phyloP scores from a whole-genome alignment of 1,140 invertebrate genomes.

The Cryptotermes secundus region DNA sequence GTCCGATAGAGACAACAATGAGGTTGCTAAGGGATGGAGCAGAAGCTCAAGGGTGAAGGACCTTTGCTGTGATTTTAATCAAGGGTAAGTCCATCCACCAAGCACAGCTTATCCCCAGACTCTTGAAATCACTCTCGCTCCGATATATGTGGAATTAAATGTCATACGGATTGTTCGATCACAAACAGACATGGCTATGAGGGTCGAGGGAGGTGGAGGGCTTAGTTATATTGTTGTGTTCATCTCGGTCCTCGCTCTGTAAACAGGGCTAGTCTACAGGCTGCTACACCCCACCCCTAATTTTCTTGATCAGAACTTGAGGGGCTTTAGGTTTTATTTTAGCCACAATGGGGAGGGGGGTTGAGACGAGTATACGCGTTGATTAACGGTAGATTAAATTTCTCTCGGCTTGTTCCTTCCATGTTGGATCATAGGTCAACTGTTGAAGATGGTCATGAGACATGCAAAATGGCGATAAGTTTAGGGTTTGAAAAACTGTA shows the following conservation, averaged over 20 bases:
- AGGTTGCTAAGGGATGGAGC: background rate
- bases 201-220: background rate
- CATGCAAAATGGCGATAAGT: background rate
- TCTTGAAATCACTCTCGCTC: background rate
- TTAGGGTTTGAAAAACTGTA: no score
- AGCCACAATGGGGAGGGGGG: background rate
- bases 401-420: background rate
- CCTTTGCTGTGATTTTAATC: constrained; percentile 28
- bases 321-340: background rate
- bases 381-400: constrained; percentile 12
- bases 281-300: background rate
- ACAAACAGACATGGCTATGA: background rate
- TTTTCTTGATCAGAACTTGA: constrained; percentile 6
- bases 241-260: background rate
- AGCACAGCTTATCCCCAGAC: no score
- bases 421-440: background rate
- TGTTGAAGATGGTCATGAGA: background rate
- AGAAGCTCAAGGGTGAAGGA: background rate
- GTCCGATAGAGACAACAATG: constrained; percentile 24
- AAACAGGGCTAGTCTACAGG: background rate
- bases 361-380: background rate
- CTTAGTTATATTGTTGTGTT: background rate
- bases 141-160: constrained; percentile 22
- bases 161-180: constrained; percentile 25
- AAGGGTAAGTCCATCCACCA: background rate